These are phyloP conservation scores for Scotopteryx bipunctaria DNA, from an alignment of 2,888 invertebrate genomes.

Conservation along the genomic window DNA sequence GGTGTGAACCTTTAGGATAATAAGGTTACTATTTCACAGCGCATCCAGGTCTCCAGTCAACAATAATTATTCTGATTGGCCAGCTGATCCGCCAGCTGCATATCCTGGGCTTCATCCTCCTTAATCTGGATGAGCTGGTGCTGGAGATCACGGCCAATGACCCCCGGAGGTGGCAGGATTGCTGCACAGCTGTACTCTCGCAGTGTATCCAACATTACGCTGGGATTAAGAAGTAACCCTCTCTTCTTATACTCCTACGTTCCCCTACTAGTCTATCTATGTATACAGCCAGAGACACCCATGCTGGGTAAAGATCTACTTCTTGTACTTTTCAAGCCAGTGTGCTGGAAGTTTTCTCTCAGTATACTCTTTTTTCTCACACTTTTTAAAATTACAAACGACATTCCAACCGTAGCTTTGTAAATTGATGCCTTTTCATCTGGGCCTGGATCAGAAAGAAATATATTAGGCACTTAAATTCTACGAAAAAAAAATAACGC, in stretches of 20 bases:
- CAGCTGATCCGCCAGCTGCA: conserved; percentile 68
- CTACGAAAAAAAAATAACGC: too few species aligned
- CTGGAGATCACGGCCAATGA: conserved; percentile 48
- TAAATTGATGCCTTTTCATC: too few species aligned
- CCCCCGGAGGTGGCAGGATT: conserved; percentile 51
- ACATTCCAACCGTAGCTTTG: too few species aligned
- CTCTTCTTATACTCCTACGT: too few species aligned
- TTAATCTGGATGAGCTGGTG: conserved; percentile 58
- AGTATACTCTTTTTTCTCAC: too few species aligned
- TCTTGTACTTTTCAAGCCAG: too few species aligned
- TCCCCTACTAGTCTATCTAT: too few species aligned
- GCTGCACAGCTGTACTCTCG: conserved; percentile 51
- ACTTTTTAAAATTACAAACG: too few species aligned
- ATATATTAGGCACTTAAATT: too few species aligned
- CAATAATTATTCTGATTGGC: conserved; percentile 61
- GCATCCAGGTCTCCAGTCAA: conserved; percentile 69
- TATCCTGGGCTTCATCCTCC: conserved; percentile 61
- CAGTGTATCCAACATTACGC: conserved; percentile 68
- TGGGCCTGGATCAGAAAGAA: too few species aligned
- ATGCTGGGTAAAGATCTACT: too few species aligned
- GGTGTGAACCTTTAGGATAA: background rate
- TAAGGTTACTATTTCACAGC: conserved; percentile 44
- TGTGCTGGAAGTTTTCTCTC: background rate
- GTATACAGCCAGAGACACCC: too few species aligned
- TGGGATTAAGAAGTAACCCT: conserved; percentile 66